These are phyloP conservation scores for Anisognathus igniventris DNA, from an alignment of 2,797 vertebrate species.

Conservation along the genomic window DNA sequence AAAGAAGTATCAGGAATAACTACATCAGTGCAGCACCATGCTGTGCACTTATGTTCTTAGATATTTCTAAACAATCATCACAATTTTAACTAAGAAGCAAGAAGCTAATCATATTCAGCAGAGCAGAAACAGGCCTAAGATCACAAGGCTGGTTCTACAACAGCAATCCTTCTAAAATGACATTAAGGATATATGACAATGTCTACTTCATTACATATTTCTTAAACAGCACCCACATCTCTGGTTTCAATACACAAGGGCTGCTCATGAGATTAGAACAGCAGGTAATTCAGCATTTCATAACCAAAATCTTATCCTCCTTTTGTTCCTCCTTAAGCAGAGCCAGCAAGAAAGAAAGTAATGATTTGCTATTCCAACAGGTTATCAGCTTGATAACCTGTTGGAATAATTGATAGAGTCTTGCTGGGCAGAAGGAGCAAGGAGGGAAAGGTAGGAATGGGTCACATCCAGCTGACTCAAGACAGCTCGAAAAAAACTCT, in stretches of 20 bases:
- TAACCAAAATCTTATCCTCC: neutral
- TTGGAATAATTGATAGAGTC: neutral
- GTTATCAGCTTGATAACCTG: neutral
- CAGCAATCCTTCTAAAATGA: neutral
- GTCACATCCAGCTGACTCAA: neutral
- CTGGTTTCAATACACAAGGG: neutral
- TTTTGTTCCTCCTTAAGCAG: neutral
- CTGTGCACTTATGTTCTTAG: neutral
- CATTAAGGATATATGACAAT: neutral
- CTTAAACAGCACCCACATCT: neutral
- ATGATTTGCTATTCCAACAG: neutral
- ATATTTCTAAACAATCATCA: neutral
- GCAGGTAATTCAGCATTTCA: neutral
- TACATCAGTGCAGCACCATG: neutral
- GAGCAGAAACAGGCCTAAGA: neutral
- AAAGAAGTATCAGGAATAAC: neutral
- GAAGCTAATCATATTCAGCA: neutral
- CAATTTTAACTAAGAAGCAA: neutral
- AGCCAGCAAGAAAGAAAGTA: neutral
- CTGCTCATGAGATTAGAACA: neutral
- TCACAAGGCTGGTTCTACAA: neutral
- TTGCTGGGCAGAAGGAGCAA: neutral
- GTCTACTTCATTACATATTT: neutral
- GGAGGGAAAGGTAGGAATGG: neutral
- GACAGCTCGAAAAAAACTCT: neutral